Evolutionary conservation across 2,797 vertebrate species (phyloP), one percentile per base, ranked within the genome.

Genomic region (Myotis pilosus): DNA sequence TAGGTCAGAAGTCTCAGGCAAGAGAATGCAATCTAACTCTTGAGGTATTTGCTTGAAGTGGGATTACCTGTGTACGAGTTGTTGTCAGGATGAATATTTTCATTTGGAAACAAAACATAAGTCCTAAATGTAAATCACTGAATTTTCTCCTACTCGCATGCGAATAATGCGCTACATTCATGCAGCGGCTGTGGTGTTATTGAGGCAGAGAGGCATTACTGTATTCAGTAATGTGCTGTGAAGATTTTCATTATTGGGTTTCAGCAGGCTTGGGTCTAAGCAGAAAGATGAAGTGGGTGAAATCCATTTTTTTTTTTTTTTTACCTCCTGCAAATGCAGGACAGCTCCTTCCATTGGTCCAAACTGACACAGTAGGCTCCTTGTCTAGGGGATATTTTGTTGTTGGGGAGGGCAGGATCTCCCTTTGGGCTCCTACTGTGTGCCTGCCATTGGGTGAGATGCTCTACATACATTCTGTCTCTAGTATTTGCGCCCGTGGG

Each of bases 181-280:
- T 86, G 69, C 51, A 44, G 66, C 69, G 88, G 33, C 89, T 84
- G 57, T 9, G 0, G 60, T 68, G 20, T 92, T 88, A 96, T 30
- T 89, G 92, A 96, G 88, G 90, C 95, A 95, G 90, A 96, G 96
- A 97, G 90, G 85, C 92, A 76, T 94, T 89, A 75, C 82, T 93
- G 55, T 90, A 51, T 89, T 85, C 92, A 86, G 90, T 95, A 96
- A 95, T 92, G 94, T 90, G 41, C 85, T 96, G 92, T 88, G 97
- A 93, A 95, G 90, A 92, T 92, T 96, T 97, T 96, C 96, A 97
- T 96, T 94, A 94, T 83, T 91, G 92, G 79, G 38, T 93, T 95
- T 94, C 93, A 95, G 93, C 93, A 93, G 96, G 82, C 68, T 91
- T 93, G 69, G 79, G 94, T 95, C 93, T 87, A 76, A 86, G 95